These are phyloP conservation scores for Pimephales promelas DNA, from an alignment of 2,113 vertebrate species.

Conservation along the genomic window DNA sequence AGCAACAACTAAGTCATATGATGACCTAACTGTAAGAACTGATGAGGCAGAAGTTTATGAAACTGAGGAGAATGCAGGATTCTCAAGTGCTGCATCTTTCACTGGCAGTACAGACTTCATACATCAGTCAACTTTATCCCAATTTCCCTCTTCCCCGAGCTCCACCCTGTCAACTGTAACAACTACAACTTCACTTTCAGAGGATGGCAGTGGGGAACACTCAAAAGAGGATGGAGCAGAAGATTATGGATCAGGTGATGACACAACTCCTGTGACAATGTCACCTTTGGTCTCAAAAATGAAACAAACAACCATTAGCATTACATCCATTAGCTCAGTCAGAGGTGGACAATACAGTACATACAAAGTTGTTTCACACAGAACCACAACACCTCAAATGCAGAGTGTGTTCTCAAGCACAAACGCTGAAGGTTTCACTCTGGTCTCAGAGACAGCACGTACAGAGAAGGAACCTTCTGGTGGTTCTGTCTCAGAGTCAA, in stretches of 20 bases:
- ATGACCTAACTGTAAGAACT: conserved; percentile 55
- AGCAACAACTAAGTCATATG: conserved; percentile 42
- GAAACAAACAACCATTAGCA: neutral
- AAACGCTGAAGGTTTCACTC: neutral
- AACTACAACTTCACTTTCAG: conserved; percentile 13
- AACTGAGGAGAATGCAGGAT: conserved; percentile 16
- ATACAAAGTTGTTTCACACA: conserved; percentile 13
- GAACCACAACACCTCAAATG: conserved; percentile 26
- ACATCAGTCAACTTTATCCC: conserved; percentile 19
- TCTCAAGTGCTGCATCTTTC: conserved; percentile 16
- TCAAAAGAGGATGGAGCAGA: conserved; percentile 40
- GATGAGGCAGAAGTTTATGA: conserved; percentile 67
- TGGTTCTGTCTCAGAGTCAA: conserved; percentile 11
- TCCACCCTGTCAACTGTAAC: conserved; percentile 13
- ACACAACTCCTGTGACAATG: neutral
- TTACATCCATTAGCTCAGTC: neutral
- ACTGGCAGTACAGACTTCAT: conserved; percentile 20
- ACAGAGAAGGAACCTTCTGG: neutral
- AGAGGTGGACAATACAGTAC: neutral
- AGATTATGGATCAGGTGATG: conserved; percentile 54
- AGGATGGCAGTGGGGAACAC: conserved; percentile 49
- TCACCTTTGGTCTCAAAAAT: conserved; percentile 13
- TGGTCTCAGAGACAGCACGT: neutral
- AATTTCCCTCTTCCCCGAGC: neutral
- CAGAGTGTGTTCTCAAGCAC: conserved; percentile 15